Conservation (phyloP, 2,113 vertebrate species). For the Isurus oxyrinchus region DNA sequence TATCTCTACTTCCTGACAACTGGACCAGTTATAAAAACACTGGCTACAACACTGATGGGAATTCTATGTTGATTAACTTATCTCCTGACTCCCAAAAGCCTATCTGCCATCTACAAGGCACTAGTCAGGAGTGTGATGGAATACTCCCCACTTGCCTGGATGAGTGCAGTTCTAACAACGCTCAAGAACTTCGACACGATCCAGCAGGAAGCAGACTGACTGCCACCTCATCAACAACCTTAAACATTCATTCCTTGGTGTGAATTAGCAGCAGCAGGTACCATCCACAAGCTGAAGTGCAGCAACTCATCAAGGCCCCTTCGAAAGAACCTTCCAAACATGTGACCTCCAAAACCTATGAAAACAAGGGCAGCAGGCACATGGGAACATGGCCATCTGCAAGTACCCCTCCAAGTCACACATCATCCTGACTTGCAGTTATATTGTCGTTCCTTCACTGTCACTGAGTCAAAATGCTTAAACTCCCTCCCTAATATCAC, state of each 20-base stretch:
- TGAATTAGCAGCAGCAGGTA: not conserved
- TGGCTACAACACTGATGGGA: not conserved
- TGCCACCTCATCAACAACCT: not conserved
- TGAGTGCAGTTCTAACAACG: not conserved
- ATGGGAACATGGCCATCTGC: not conserved
- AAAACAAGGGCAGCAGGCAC: not conserved
- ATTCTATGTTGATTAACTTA: not conserved
- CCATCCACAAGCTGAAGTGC: not conserved
- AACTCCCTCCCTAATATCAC: not conserved
- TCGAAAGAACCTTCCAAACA: not conserved
- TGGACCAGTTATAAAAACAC: too few relatives aligned
- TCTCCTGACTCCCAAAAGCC: not conserved
- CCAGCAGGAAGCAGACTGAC: not conserved
- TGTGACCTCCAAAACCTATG: not conserved
- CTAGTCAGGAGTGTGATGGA: not conserved
- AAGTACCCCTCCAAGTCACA: not conserved
- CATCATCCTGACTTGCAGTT: not conserved
- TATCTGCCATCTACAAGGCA: not conserved
- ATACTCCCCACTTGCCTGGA: not conserved
- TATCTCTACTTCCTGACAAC: too few relatives aligned
- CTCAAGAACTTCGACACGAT: not conserved
- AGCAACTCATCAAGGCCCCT: not conserved
- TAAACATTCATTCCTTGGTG: not conserved
- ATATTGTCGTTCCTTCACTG: not conserved
- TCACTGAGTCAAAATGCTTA: not conserved